Evolutionary conservation across 2,888 invertebrate species (phyloP), one percentile per base, ranked within the genome.

Genomic region (Sminthurides aquaticus): DNA sequence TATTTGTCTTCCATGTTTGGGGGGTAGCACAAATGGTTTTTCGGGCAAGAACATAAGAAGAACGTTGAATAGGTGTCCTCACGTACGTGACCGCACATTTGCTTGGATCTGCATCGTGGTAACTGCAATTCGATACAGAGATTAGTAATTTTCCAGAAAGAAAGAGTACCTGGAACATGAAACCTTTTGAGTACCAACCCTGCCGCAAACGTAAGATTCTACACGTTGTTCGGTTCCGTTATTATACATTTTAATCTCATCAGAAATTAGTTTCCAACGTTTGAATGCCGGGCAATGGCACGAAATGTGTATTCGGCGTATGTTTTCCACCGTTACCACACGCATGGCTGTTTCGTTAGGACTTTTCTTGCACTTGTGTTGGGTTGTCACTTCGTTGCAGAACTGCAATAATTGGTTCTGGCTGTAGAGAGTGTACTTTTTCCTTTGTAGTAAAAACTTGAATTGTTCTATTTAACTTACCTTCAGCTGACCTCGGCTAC

Each of bases 31-130:
- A 84, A 80, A 71, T 85, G 82, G 5, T 81, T 80, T 65, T 77
- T 76, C 0, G 86, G 86, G 69, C 86, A 87, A 29, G 83, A 78
- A 68, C 86, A 86, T 2, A 81, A 82, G 74, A 86, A 84, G 75
- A 85, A 85, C 11, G 84, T 78, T 8, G 85, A 82, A 67, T 81
- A 82, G 5, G 82, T 76, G 71, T 85, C 84, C 24, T 79, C 77
- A 72, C 82, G 80, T 8, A 86, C 82, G 67, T 84, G 80, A 0
- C 86, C 86, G 74, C 87, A 87, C 73, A 83, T 82, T 43, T 86
- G 84, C 0, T 79, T 79, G 0, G 79, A 77, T 26, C 79, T 78
- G 73, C 86, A 86, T 48, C 79, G 76, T 2, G 79, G 79, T 67
- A 84, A 77, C 72, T 83, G 78, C 2, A 75, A 67, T 60, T n/a